These are phyloP conservation scores for Prionailurus bengalensis DNA, from an alignment of 2,113 vertebrate species.

Conservation along the genomic window DNA sequence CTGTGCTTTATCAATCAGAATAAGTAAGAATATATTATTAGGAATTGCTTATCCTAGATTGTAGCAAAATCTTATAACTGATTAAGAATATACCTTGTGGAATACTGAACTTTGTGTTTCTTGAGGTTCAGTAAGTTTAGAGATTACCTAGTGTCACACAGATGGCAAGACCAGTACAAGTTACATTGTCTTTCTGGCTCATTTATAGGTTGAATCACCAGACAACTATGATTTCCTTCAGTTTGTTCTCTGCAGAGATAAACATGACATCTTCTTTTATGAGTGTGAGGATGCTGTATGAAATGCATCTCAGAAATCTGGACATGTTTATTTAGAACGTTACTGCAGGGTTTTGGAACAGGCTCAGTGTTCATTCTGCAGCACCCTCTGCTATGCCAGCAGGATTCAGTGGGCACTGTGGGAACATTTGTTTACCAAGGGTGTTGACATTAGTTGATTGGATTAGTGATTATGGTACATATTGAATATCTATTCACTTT, in stretches of 20 bases:
- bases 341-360: background rate
- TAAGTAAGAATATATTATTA: background rate
- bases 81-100: background rate
- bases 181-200: background rate
- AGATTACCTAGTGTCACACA: background rate
- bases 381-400: background rate
- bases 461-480: conserved; percentile 3
- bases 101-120: background rate
- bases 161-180: background rate
- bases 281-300: background rate
- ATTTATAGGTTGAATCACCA: background rate
- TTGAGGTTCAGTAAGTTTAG: background rate
- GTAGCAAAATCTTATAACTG: background rate
- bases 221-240: background rate
- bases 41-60: background rate
- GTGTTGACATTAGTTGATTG: conserved; percentile 19
- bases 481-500: conserved; percentile 16
- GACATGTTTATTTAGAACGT: background rate
- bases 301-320: background rate
- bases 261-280: background rate
- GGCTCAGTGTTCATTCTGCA: background rate
- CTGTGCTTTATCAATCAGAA: background rate
- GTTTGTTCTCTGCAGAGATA: background rate
- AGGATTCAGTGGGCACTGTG: background rate
- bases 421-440: background rate